phyloP scores from a whole-genome alignment of 2,797 vertebrate genomes.

The Karalla daura region DNA sequence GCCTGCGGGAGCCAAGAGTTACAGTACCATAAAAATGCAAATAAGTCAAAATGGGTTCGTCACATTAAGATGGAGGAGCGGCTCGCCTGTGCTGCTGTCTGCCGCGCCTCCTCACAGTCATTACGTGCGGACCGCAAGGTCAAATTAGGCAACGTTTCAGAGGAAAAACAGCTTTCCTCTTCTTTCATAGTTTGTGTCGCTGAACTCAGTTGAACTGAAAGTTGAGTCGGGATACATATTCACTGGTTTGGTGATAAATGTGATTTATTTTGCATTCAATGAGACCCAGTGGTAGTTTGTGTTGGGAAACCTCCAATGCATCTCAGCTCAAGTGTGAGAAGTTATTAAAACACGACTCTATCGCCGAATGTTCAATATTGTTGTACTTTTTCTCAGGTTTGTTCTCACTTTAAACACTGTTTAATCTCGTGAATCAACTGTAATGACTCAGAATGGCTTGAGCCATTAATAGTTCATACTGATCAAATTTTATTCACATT shows the following conservation, averaged over 20 bases:
- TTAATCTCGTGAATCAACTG: too few species aligned
- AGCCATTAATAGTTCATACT: too few species aligned
- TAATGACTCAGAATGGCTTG: too few species aligned
- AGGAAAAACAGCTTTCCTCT: background rate
- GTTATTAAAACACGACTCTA: too few species aligned
- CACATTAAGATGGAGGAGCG: conserved; percentile 1
- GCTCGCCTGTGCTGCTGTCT: background rate
- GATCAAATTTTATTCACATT: too few species aligned
- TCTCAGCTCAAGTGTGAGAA: background rate
- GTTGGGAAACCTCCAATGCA: too few species aligned
- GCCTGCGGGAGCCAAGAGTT: background rate
- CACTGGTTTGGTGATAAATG: too few species aligned
- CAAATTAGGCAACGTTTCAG: background rate
- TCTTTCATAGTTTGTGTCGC: background rate
- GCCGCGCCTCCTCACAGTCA: background rate
- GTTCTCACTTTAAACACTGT: too few species aligned
- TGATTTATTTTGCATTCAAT: background rate
- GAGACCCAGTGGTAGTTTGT: background rate
- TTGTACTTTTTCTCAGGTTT: too few species aligned
- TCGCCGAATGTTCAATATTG: too few species aligned
- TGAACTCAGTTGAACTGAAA: background rate
- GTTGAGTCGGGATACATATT: too few species aligned
- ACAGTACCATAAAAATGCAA: conserved; percentile 10
- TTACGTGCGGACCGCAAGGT: background rate
- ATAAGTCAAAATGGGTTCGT: background rate